Evolutionary conservation across 2,888 invertebrate species (phyloP).

Genomic region (Orthosia incerta): DNA sequence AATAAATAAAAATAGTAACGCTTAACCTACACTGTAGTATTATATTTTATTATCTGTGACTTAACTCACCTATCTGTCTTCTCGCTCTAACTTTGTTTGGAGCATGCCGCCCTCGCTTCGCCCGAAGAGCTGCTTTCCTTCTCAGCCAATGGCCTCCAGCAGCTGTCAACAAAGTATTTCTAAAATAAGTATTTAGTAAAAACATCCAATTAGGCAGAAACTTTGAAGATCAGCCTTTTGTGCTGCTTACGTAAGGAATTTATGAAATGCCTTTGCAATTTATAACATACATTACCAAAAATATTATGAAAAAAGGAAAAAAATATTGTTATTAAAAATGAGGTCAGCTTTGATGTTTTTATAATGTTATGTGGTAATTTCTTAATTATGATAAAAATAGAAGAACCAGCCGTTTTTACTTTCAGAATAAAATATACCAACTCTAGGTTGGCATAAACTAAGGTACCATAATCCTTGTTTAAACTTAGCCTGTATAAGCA

Average conservation of each 20-base stretch:
- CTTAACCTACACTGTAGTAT: no score
- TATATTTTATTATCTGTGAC: no score
- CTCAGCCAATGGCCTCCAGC: constrained; percentile 76
- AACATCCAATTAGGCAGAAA: constrained; percentile 25
- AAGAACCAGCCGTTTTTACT: neutral
- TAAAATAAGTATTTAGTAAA: constrained; percentile 5
- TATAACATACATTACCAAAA: constrained; percentile 8
- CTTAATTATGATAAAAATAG: neutral
- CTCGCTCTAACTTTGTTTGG: constrained; percentile 65
- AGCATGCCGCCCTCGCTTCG: constrained; percentile 67
- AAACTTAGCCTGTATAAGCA: constrained; percentile 7
- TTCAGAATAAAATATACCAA: neutral
- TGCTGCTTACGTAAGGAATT: constrained; percentile 7
- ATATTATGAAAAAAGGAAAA: neutral
- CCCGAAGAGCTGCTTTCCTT: constrained; percentile 76
- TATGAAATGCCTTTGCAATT: constrained; percentile 29
- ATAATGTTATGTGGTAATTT: constrained; percentile 12
- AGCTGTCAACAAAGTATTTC: constrained; percentile 65
- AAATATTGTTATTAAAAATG: neutral
- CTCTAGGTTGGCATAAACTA: neutral
- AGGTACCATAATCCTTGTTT: constrained; percentile 6
- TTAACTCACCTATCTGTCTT: constrained; percentile 77
- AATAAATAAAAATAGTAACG: no score
- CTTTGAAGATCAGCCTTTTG: constrained; percentile 10
- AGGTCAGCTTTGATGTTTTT: neutral